phyloP scores from a whole-genome alignment of 2,113 vertebrate species.

The Sterrhoptilus dennistouni region DNA sequence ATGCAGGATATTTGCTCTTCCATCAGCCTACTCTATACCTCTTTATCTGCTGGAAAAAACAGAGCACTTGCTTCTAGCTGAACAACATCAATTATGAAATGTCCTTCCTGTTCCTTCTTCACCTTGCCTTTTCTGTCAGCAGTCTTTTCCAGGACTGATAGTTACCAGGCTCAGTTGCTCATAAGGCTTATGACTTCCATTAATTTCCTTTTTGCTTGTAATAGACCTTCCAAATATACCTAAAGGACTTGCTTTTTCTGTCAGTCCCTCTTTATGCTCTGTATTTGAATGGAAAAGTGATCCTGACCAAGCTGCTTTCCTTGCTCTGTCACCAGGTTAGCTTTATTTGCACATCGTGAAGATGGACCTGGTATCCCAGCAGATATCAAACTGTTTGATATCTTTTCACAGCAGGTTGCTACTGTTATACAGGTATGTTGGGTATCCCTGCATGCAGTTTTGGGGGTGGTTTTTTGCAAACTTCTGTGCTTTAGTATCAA shows the following conservation, averaged over 20 bases:
- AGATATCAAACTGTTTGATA: slow-evolving; percentile 98
- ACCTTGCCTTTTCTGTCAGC: background rate
- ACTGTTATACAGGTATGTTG: slow-evolving; percentile 92
- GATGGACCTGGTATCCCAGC: slow-evolving; percentile 96
- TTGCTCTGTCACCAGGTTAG: slow-evolving; percentile 76
- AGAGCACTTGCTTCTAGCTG: background rate
- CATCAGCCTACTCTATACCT: background rate
- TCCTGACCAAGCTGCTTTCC: background rate
- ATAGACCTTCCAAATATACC: background rate
- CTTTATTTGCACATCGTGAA: slow-evolving; percentile 97
- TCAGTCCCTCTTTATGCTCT: background rate
- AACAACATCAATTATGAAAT: background rate
- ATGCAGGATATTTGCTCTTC: background rate
- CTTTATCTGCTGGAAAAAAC: background rate
- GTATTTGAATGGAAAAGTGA: background rate
- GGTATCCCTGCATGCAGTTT: background rate
- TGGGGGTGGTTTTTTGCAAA: background rate
- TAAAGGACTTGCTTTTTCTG: background rate
- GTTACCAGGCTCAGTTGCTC: background rate
- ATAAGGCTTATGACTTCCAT: background rate
- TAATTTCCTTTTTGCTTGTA: background rate
- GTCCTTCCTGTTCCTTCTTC: background rate
- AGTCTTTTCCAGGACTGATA: background rate
- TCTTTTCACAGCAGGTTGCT: slow-evolving; percentile 98
- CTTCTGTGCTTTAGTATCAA: background rate